phyloP scores from a whole-genome alignment of 2,797 vertebrate genomes.

The Macropodus opercularis region DNA sequence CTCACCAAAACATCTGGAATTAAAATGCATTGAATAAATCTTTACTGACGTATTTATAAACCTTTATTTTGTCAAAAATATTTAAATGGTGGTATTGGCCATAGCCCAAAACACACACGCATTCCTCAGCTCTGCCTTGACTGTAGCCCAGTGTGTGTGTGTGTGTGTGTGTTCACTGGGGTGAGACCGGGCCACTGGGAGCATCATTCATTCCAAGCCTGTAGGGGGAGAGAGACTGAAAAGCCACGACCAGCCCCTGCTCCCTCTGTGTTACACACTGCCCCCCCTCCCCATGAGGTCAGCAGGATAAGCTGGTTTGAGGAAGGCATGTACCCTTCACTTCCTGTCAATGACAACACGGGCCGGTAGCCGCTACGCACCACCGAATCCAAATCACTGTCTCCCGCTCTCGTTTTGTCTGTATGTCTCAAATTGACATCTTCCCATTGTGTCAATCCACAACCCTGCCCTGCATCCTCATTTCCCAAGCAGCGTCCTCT shows the following conservation, averaged over 20 bases:
- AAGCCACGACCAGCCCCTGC: background rate
- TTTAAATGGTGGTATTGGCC: background rate
- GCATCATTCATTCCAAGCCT: constrained; percentile 46
- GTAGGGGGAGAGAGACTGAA: constrained; percentile 23
- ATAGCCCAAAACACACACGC: background rate
- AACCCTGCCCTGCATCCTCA: constrained; percentile 8
- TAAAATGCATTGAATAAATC: background rate
- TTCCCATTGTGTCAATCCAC: constrained; percentile 17
- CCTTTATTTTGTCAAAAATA: background rate
- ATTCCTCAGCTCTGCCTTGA: constrained; percentile 30
- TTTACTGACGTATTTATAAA: no score
- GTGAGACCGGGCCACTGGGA: constrained; percentile 57
- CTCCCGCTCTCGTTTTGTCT: constrained; percentile 23
- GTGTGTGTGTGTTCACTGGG: constrained; percentile 47
- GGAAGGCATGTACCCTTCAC: constrained; percentile 70
- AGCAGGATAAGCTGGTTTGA: constrained; percentile 60
- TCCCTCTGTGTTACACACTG: constrained; percentile 20
- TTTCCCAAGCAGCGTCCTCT: constrained; percentile 5
- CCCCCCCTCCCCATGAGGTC: constrained; percentile 62
- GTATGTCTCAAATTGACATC: constrained; percentile 29
- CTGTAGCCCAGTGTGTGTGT: constrained; percentile 14
- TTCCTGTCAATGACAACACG: constrained; percentile 75
- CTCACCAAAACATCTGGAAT: background rate
- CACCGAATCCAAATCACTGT: constrained; percentile 47
- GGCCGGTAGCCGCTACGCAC: constrained; percentile 53